Percentiles rank a stretch among this genome's conserved stretches.
Evolutionary conservation across 1,140 invertebrate species (phyloP).

Genomic region (Leptestheria dahalacensis): DNA sequence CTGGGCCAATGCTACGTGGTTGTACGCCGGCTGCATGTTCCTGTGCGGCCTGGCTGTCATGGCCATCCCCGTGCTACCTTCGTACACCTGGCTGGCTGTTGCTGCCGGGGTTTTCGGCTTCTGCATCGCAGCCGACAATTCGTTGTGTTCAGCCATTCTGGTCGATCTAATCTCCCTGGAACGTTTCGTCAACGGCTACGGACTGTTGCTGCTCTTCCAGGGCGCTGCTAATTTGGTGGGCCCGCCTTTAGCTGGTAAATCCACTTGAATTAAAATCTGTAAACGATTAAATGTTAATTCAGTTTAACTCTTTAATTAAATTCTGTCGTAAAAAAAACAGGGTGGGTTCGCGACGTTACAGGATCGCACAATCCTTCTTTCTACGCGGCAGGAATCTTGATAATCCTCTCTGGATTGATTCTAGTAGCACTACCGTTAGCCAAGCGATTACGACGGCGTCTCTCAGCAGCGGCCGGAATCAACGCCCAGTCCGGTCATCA

Average conservation of each 20-base stretch:
- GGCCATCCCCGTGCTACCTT: constrained; percentile 47
- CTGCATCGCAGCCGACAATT: constrained; percentile 74
- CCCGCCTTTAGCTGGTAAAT: constrained; percentile 61
- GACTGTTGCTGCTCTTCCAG: constrained; percentile 68
- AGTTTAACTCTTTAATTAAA: background rate
- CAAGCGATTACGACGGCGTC: constrained; percentile 21
- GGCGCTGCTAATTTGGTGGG: constrained; percentile 75
- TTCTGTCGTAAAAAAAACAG: constrained; percentile 28
- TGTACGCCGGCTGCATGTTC: constrained; percentile 63
- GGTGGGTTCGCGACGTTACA: constrained; percentile 62
- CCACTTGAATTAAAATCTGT: background rate
- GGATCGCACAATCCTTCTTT: constrained; percentile 67
- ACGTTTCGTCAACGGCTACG: constrained; percentile 77
- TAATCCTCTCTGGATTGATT: constrained; percentile 64
- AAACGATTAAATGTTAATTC: background rate
- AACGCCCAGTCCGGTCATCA: background rate
- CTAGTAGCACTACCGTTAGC: constrained; percentile 47
- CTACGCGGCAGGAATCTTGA: constrained; percentile 69
- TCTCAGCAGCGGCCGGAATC: background rate
- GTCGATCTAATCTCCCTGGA: constrained; percentile 72
- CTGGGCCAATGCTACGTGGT: constrained; percentile 51
- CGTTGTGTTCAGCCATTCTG: constrained; percentile 67
- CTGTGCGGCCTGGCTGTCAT: constrained; percentile 53
- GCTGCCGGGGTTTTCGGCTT: constrained; percentile 48
- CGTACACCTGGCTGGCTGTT: constrained; percentile 43